Evolutionary conservation across 2,797 vertebrate genomes (phyloP), one percentile per base, ranked within the genome.

Genomic region (Melanotaenia maccullochi): DNA sequence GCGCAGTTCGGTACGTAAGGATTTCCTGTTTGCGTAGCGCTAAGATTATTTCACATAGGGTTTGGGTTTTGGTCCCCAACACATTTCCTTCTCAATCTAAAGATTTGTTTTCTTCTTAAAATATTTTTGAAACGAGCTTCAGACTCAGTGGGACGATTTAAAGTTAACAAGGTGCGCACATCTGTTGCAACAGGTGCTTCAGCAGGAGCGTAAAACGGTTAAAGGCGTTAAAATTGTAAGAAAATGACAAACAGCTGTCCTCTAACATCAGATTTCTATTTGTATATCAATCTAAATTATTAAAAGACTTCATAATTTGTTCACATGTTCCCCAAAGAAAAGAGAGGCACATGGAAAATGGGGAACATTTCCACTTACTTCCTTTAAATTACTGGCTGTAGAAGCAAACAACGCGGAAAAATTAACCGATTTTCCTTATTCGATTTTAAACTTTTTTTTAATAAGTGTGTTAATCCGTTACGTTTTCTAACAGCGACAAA

Each of bases 111-210:
- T 1, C 28, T 6, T 49, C 2, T 3, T 49, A 11, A 49, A 22
- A 49, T 35, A 38, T 49, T 59, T 55, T 59, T 56, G 14, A 14
- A 12, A 54, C 3, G 38, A 71, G 55, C 25, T 51, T 38, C 2
- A 22, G 4, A 20, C 0, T 18, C 44, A 20, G 42, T 18, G 7
- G 24, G 32, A 65, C 22, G 5, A n/a, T 20, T 24, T 30, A 24
- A 65, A 79, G 42, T 81, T 71, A 25, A 33, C 11, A 40, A 49
- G 51, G 68, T 30, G 86, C 85, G 82, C 82, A 49, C 72, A 52
- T 73, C 71, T 64, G 76, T 75, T 59, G 89, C 93, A 94, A 93
- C 92, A 94, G 90, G 93, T 93, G 91, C 73, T 24, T 16, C 9
- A 60, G 49, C 51, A 65, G 55, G 35, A 79, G 58, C 9, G 64